These are phyloP conservation scores for Sebastolobus alascanus DNA, from an alignment of 2,797 vertebrate genomes.

Conservation along the genomic window DNA sequence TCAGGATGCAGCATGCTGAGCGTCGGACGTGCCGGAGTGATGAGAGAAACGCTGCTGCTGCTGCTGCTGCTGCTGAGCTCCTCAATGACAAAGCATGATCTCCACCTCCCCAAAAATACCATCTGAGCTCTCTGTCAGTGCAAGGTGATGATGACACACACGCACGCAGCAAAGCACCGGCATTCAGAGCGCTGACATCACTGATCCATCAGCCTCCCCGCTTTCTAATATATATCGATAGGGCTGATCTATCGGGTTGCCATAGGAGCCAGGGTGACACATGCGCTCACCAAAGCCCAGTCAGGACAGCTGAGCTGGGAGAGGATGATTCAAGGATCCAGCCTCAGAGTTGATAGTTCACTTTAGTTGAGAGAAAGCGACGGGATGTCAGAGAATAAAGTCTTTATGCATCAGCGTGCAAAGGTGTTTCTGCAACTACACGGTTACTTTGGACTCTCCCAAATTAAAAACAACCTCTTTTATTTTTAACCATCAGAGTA, in stretches of 20 bases:
- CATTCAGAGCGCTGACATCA: slow-evolving; percentile 85
- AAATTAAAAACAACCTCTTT: no score
- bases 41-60: slow-evolving; percentile 56
- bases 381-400: not conserved
- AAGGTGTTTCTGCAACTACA: no score
- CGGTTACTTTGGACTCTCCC: no score
- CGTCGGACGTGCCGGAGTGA: slow-evolving; percentile 80
- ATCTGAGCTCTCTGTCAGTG: slow-evolving; percentile 69
- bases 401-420: not conserved
- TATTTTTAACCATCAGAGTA: no score
- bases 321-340: slow-evolving; percentile 61
- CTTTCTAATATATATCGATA: slow-evolving; percentile 88
- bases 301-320: slow-evolving; percentile 53
- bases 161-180: slow-evolving; percentile 79
- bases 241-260: slow-evolving; percentile 90
- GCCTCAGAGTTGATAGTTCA: slow-evolving; percentile 39
- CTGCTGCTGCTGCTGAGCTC: slow-evolving; percentile 67
- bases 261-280: slow-evolving; percentile 90
- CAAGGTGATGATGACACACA: slow-evolving; percentile 74
- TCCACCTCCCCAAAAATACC: slow-evolving; percentile 75
- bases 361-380: slow-evolving; percentile 7
- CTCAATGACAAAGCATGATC: slow-evolving; percentile 86
- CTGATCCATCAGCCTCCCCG: slow-evolving; percentile 83
- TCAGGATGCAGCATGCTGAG: slow-evolving; percentile 84
- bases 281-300: slow-evolving; percentile 87